Evolutionary conservation across 2,797 vertebrate genomes (phyloP), one percentile per base, ranked within the genome.

Genomic region (Kryptopterus vitreolus): DNA sequence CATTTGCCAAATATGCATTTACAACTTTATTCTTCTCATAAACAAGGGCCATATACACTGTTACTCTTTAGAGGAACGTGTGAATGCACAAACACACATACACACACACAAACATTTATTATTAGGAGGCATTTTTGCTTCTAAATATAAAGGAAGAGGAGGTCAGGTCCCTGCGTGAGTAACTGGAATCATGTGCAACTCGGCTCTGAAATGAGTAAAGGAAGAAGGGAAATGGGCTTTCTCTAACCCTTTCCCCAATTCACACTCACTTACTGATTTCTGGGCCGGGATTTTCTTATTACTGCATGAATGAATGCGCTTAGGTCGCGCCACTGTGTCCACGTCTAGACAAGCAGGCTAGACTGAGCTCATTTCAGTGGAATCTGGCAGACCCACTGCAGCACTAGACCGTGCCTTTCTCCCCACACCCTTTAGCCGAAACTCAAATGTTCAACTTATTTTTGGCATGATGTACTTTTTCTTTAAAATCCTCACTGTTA

Each of bases 321-420:
- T 50, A 83, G 86, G 87, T 88, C 86, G 89, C 89, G 87, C 87
- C 87, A 88, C 90, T 87, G 89, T 89, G 87, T 88, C 89, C 89
- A 89, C 88, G 92, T 94, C 91, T 92, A 92, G 91, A 92, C 89
- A 52, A 88, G 89, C 87, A 90, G 90, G 85, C 88, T 86, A 87
- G 73, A 86, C 90, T 82, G 83, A 38, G 85, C 90, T 93, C 89
- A 92, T 85, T 78, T 80, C 86, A 89, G 84, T 90, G 88, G 89
- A 92, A 92, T 93, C 90, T 81, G 81, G 83, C 29, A 86, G 90
- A 90, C 84, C 88, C 89, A 90, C 86, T 88, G 88, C 88, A 86
- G 85, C 87, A 88, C 84, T 87, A 89, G 87, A 85, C 87, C 85
- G 78, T 31, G 48, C 85, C 26, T 63, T 85, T 75, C 24, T 58